Conservation (phyloP, 2,797 vertebrate genomes). For the Sarcoramphus papa region DNA sequence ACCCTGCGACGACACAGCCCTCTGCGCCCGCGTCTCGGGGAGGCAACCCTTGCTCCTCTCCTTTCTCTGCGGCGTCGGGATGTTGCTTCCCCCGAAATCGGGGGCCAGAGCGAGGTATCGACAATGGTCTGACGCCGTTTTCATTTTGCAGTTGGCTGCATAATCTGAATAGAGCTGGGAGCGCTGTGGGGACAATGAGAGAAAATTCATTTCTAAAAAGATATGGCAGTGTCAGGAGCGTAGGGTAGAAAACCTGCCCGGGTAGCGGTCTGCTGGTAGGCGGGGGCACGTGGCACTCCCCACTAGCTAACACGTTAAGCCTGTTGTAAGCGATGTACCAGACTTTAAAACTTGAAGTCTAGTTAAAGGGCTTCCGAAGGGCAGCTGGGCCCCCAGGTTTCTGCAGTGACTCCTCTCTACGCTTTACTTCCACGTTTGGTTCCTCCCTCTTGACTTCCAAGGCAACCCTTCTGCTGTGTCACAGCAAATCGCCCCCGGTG, state of each 20-base stretch:
- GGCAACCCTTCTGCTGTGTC: neutral
- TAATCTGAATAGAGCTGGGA: slow-evolving; percentile 26
- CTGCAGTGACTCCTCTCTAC: neutral
- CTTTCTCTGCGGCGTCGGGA: neutral
- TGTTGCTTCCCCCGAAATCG: neutral
- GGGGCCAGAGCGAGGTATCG: neutral
- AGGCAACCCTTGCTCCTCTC: neutral
- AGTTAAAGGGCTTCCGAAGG: neutral
- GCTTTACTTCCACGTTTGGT: neutral
- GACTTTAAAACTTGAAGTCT: neutral
- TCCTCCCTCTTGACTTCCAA: neutral
- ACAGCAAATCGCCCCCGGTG: neutral
- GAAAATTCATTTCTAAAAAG: slow-evolving; percentile 17
- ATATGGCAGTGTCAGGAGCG: neutral
- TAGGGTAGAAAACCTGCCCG: neutral
- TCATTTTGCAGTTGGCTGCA: slow-evolving; percentile 43
- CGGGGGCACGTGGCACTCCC: neutral
- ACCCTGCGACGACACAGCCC: fast-evolving
- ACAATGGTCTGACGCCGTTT: neutral
- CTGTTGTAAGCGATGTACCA: neutral
- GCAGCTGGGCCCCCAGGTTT: neutral
- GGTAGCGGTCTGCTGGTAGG: neutral
- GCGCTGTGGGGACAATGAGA: neutral
- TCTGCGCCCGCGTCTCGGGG: fast-evolving
- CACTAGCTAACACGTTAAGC: neutral